Percentiles rank a stretch among this genome's conserved stretches.
Evolutionary conservation across 64 coral and sea anemone genomes (phyloP).

Genomic region (Cladopsammia gracilis): DNA sequence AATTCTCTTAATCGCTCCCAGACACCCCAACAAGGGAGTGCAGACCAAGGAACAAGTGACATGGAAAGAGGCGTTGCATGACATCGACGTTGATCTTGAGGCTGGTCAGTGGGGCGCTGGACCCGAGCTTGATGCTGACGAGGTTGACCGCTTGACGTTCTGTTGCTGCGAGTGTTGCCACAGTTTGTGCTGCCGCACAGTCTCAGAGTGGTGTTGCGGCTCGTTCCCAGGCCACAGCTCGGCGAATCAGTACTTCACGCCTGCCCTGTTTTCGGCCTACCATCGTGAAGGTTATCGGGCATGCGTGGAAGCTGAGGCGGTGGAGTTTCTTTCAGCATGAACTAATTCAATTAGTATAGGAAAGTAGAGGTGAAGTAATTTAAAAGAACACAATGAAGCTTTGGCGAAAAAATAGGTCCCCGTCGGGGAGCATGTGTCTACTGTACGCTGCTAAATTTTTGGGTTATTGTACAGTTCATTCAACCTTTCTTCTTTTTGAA

Average conservation of each 20-base stretch:
- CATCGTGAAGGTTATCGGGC: constrained; percentile 81
- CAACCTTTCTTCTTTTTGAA: no score
- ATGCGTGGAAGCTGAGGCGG: constrained; percentile 63
- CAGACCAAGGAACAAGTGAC: neutral
- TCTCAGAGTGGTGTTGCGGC: constrained; percentile 37
- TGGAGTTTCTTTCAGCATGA: constrained; percentile 41
- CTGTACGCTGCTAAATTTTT: no score
- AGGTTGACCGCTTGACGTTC: constrained; percentile 71
- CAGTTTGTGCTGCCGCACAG: neutral
- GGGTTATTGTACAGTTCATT: no score
- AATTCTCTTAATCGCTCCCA: constrained; percentile 62
- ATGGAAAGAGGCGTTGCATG: constrained; percentile 73
- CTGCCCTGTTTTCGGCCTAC: constrained; percentile 70
- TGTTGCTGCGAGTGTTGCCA: constrained; percentile 89
- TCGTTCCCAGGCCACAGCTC: constrained; percentile 64
- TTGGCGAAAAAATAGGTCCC: no score
- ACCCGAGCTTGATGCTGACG: constrained; percentile 53
- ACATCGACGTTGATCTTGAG: constrained; percentile 54
- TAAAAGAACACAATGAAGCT: no score
- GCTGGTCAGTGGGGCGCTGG: constrained; percentile 67
- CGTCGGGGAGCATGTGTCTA: no score
- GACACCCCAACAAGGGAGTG: constrained; percentile 19
- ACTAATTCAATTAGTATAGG: no score
- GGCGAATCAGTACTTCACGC: constrained; percentile 77
- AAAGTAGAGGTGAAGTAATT: no score